Evolutionary conservation across 2,888 invertebrate genomes (phyloP), one percentile per base, ranked within the genome.

Genomic region (Cataglyphis livida): DNA sequence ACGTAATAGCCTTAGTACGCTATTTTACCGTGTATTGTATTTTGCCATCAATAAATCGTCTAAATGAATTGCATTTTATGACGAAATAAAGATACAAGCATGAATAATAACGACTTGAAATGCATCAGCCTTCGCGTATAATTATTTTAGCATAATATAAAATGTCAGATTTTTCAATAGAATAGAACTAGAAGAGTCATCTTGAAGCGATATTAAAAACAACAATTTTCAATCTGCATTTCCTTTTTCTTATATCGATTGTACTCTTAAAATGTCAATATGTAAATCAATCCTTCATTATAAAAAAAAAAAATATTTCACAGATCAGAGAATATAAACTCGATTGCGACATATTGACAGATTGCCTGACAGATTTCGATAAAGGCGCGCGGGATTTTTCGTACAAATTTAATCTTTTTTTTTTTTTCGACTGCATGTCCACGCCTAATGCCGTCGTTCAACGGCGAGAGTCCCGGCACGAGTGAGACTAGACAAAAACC

Each of bases 1-100:
- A 83, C 84, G 84, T 89, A 88, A 89, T 59, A 44, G 35, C 3
- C 21, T 59, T 18, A 32, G 44, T 35, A 35, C 21, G 21, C 9
- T 59, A 59, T 59, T 73, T 79, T 59, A 44, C 32, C 35, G 12
- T 18, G 15, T 2, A 1, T 15, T 12, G 21, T 66, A 44, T 59
- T 59, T 41, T 44, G 7, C 12, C 59, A 71, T 59, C 59, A n/a
- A 79, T 44, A 5, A 79, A 25, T n/a, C 41, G 57, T 32, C 10
- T 18, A n/a, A 76, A 68, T 65, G 10, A 76, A 0, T 35, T n/a
- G 48, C 71, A 28, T 35, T 70, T 70, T n/a, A n/a, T 9, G 6
- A 25, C 35, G 12, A 18, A 71, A 44, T 28, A 41, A 38, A 15
- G 3, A 41, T 25, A 38, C 41, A 21, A 51, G 12, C 21, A 32